Evolutionary conservation across 2,113 vertebrate species (phyloP).

Genomic region (Sorex araneus): DNA sequence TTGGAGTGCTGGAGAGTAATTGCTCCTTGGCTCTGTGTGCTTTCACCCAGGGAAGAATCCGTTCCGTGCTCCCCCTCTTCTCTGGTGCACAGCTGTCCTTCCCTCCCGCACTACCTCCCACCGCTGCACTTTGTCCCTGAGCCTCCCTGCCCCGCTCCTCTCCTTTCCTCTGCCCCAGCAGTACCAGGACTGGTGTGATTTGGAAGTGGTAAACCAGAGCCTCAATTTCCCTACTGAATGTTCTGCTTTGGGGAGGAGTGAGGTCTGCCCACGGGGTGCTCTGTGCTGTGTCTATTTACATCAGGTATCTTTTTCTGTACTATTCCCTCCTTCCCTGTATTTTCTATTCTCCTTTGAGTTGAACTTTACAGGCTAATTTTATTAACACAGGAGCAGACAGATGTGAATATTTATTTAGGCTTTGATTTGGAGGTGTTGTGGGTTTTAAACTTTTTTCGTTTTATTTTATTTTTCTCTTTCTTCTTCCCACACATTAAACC

Average conservation of each 20-base stretch:
- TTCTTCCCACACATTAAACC: conserved; percentile 92
- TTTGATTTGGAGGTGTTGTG: conserved; percentile 80
- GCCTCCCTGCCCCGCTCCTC: no score
- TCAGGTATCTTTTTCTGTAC: conserved; percentile 83
- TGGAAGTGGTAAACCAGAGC: conserved; percentile 83
- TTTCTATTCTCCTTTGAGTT: conserved; percentile 87
- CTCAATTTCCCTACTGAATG: conserved; percentile 76
- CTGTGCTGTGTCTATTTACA: conserved; percentile 72
- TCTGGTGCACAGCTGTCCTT: no score
- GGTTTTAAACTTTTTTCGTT: conserved; percentile 89
- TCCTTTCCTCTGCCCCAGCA: conserved; percentile 81
- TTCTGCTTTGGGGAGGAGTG: conserved; percentile 81
- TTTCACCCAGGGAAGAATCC: conserved; percentile 66
- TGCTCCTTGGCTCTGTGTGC: conserved; percentile 82
- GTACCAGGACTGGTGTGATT: conserved; percentile 51
- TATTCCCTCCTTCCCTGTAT: neutral
- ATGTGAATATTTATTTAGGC: conserved; percentile 88
- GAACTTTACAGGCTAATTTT: conserved; percentile 87
- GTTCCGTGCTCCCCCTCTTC: no score
- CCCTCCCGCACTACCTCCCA: neutral
- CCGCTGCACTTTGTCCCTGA: neutral
- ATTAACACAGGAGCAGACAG: conserved; percentile 89
- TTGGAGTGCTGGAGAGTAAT: conserved; percentile 84
- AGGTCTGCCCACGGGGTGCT: conserved; percentile 80
- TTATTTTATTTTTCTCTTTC: conserved; percentile 90